Conservation (phyloP, 2,113 vertebrate genomes). For the Ornithorhynchus anatinus region DNA sequence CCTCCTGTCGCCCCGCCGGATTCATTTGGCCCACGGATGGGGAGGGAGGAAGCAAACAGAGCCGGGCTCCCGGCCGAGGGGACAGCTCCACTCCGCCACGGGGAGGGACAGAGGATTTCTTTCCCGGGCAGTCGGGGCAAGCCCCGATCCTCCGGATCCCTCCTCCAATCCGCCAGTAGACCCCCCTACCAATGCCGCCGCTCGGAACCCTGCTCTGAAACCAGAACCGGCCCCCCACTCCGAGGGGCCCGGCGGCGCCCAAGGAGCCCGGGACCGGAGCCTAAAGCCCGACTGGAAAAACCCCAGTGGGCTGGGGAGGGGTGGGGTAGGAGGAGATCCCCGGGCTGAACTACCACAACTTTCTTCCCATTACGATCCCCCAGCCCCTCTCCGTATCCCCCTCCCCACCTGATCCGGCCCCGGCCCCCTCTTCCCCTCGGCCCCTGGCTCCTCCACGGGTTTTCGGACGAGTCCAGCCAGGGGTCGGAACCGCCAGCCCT, state of each 20-base stretch:
- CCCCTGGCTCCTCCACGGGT: not conserved
- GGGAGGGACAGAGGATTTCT: not conserved
- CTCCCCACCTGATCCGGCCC: not conserved
- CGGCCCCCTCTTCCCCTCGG: not conserved
- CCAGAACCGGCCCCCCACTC: not conserved
- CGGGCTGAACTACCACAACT: too few relatives aligned
- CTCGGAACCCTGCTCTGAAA: not conserved
- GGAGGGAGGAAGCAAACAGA: too few relatives aligned
- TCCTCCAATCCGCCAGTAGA: not conserved
- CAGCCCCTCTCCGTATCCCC: not conserved
- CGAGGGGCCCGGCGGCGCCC: not conserved
- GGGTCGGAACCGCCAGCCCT: not conserved
- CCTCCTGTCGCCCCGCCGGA: not conserved
- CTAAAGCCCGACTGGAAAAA: not conserved
- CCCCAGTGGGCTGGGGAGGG: not conserved
- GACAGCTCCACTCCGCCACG: not conserved
- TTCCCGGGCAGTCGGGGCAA: too few relatives aligned
- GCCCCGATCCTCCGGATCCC: not conserved
- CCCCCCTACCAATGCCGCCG: not conserved
- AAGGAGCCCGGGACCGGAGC: not conserved
- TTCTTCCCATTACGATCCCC: not conserved
- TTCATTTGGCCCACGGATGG: not conserved
- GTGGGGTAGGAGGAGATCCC: not conserved
- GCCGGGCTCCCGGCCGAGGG: not conserved
- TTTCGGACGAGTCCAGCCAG: not conserved